phyloP scores from a whole-genome alignment of 2,888 invertebrate species.

The Harpalus rufipes region DNA sequence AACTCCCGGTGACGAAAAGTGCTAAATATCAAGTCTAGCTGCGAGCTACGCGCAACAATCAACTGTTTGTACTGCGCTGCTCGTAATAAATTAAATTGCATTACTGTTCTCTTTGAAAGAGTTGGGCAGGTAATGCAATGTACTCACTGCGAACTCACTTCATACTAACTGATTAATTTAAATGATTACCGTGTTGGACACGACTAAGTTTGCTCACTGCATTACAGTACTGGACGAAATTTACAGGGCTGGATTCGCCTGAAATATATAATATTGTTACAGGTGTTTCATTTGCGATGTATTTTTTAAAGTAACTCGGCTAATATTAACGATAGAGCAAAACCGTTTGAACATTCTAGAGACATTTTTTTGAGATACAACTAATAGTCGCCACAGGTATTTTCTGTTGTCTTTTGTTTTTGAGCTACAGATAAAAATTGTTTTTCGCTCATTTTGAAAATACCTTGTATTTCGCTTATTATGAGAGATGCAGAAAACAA shows the following conservation, averaged over 20 bases:
- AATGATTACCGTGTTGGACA: slow-evolving; percentile 34
- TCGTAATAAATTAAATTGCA: slow-evolving; percentile 56
- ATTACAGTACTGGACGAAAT: not conserved
- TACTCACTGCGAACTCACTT: not conserved
- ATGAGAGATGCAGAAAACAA: too few relatives aligned
- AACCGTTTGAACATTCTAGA: not conserved
- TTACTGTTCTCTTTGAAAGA: slow-evolving; percentile 46
- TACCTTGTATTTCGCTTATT: too few relatives aligned
- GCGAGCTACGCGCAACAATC: slow-evolving; percentile 53
- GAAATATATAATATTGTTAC: too few relatives aligned
- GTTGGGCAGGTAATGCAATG: slow-evolving; percentile 23
- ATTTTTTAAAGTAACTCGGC: not conserved
- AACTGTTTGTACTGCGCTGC: slow-evolving; percentile 43
- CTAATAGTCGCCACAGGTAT: too few relatives aligned
- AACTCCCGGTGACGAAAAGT: slow-evolving; percentile 48
- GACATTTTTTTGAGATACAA: too few relatives aligned
- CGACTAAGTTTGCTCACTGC: slow-evolving; percentile 18
- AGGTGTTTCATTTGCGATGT: too few relatives aligned
- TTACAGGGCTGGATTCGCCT: too few relatives aligned
- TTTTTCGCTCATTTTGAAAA: too few relatives aligned
- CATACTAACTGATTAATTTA: slow-evolving; percentile 53
- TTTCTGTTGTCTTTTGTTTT: too few relatives aligned
- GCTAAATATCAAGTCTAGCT: slow-evolving; percentile 46
- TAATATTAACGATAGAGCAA: not conserved
- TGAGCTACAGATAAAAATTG: too few relatives aligned